Percentiles rank a stretch among this genome's conserved stretches.
These are phyloP conservation scores for Thryonomys swinderianus DNA, from an alignment of 2,113 vertebrate genomes.

Conservation along the genomic window DNA sequence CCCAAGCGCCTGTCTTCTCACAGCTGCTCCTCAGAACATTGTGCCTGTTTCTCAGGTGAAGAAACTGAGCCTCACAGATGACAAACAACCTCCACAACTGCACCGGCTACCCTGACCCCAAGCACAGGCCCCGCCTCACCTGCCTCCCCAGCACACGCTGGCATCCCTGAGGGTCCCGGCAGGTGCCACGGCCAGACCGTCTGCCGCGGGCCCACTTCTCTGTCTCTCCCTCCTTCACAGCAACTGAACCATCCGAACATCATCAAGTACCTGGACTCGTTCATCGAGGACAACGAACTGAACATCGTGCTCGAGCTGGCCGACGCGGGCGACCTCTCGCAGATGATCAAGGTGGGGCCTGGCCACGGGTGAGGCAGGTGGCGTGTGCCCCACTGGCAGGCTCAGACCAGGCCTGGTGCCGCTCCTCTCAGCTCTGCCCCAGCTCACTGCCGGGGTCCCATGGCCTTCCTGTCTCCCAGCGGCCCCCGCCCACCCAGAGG, in stretches of 20 bases:
- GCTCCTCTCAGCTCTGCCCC: fast-evolving
- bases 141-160: background rate
- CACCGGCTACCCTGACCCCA: background rate
- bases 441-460: background rate
- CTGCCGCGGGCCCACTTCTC: background rate
- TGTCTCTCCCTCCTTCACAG: conserved; percentile 74
- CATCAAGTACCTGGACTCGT: conserved; percentile 93
- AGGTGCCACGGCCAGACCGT: fast-evolving
- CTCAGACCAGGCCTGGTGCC: background rate
- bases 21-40: background rate
- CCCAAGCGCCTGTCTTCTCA: background rate
- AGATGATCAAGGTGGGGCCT: conserved; percentile 91
- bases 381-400: background rate
- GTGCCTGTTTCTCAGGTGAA: background rate
- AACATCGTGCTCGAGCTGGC: conserved; percentile 92
- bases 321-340: conserved; percentile 90
- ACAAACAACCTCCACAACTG: background rate
- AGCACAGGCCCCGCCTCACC: background rate
- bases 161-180: background rate
- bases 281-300: conserved; percentile 92
- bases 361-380: fast-evolving
- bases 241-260: conserved; percentile 93
- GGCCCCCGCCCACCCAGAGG: background rate
- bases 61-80: background rate
- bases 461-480: background rate